phyloP scores from a whole-genome alignment of 2,797 vertebrate genomes.

The Gorsachius magnificus region DNA sequence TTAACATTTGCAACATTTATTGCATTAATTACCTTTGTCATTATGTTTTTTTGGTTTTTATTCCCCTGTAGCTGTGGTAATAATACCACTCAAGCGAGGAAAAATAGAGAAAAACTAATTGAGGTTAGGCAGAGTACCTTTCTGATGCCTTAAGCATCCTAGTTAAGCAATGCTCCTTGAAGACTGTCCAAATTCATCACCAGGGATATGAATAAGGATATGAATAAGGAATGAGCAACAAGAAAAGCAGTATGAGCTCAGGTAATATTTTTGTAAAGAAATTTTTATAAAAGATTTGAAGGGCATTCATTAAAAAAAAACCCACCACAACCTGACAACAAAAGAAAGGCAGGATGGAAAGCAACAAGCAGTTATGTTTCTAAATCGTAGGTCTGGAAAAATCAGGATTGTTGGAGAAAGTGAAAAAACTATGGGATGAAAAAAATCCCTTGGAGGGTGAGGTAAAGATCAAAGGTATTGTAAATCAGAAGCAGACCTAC shows the following conservation, averaged over 20 bases:
- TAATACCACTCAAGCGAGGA: conserved; percentile 18
- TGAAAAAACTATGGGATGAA: not conserved
- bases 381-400: not conserved
- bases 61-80: not conserved
- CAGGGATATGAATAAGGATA: not conserved
- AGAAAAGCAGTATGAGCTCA: not conserved
- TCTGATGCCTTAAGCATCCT: conserved; percentile 17
- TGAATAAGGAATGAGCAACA: not conserved
- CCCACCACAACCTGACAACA: not conserved
- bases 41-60: not conserved
- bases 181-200: conserved; percentile 14
- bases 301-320: not conserved
- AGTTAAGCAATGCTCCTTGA: conserved; percentile 34
- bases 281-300: not conserved
- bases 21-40: conserved; percentile 50
- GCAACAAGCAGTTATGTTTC: not conserved
- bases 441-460: not conserved
- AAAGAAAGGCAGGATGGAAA: not conserved
- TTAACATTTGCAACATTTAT: conserved; percentile 52
- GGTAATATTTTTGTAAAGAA: not conserved
- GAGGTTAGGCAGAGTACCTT: conserved; percentile 37
- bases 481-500: not conserved
- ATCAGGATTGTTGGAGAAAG: not conserved
- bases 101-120: conserved; percentile 49
- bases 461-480: not conserved